phyloP scores from a whole-genome alignment of 2,113 vertebrate species.

The Cyanoramphus novaezelandiae region DNA sequence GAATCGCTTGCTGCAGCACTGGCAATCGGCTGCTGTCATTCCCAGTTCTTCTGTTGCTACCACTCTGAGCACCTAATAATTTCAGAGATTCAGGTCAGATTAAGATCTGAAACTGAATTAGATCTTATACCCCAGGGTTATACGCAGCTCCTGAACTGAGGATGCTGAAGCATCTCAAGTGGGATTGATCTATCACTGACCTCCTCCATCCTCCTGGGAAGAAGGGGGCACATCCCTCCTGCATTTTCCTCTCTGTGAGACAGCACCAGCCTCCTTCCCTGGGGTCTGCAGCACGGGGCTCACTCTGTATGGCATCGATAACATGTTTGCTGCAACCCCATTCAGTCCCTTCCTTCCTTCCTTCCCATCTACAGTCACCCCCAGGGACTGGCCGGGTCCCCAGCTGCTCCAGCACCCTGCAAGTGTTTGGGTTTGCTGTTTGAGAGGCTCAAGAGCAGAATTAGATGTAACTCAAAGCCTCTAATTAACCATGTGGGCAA shows the following conservation, averaged over 20 bases:
- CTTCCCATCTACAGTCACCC: not conserved
- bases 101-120: not conserved
- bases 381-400: accelerated
- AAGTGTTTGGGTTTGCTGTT: not conserved
- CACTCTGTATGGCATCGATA: not conserved
- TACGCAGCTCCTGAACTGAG: not conserved
- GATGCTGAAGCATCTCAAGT: not conserved
- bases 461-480: slow-evolving; percentile 15
- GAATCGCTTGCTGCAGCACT: not conserved
- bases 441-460: not conserved
- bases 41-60: not conserved
- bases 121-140: not conserved
- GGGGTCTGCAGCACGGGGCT: not conserved
- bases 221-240: not conserved
- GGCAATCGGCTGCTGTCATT: not conserved
- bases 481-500: slow-evolving; percentile 33
- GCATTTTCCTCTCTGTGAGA: not conserved
- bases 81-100: not conserved
- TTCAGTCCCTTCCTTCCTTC: not conserved
- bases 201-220: not conserved
- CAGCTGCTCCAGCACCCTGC: not conserved
- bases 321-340: accelerated
- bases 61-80: not conserved
- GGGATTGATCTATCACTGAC: not conserved
- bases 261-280: not conserved